phyloP scores from a whole-genome alignment of 1,140 invertebrate species.

The Thereuonema tuberculata region DNA sequence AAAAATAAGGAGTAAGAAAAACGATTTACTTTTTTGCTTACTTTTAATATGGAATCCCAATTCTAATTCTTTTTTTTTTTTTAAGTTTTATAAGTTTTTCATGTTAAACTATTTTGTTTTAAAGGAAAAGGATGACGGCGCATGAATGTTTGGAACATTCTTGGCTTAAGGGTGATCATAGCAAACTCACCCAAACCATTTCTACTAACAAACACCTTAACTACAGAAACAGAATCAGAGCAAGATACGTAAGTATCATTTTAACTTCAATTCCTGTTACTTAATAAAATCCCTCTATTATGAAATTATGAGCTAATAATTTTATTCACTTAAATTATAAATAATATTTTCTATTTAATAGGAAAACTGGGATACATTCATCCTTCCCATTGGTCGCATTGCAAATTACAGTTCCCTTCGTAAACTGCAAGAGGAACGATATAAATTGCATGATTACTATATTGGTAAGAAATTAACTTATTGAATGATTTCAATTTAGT shows the following conservation, averaged over 20 bases:
- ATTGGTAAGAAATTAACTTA: slow-evolving; percentile 66
- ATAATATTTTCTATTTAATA: slow-evolving; percentile 19
- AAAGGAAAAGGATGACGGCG: slow-evolving; percentile 88
- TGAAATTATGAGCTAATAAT: too few species aligned
- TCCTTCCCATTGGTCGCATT: slow-evolving; percentile 85
- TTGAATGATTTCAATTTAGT: not conserved
- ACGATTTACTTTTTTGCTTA: not conserved
- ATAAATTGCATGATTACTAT: slow-evolving; percentile 86
- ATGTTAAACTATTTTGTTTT: slow-evolving; percentile 21
- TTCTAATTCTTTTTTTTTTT: slow-evolving; percentile 1
- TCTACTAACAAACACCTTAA: slow-evolving; percentile 65
- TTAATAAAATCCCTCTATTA: too few species aligned
- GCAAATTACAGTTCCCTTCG: slow-evolving; percentile 95
- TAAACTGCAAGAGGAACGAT: slow-evolving; percentile 91
- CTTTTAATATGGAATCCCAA: not conserved
- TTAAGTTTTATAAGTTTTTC: not conserved
- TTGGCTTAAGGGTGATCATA: slow-evolving; percentile 79
- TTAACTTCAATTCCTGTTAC: not conserved
- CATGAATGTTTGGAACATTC: slow-evolving; percentile 91
- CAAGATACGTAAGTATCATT: slow-evolving; percentile 31
- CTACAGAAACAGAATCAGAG: slow-evolving; percentile 71
- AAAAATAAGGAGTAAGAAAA: slow-evolving; percentile 75
- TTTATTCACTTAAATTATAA: too few species aligned
- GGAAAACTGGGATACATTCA: slow-evolving; percentile 76
- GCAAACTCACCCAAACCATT: slow-evolving; percentile 53